Evolutionary conservation across 2,113 vertebrate species (phyloP).

Genomic region (Entelurus aequoreus): DNA sequence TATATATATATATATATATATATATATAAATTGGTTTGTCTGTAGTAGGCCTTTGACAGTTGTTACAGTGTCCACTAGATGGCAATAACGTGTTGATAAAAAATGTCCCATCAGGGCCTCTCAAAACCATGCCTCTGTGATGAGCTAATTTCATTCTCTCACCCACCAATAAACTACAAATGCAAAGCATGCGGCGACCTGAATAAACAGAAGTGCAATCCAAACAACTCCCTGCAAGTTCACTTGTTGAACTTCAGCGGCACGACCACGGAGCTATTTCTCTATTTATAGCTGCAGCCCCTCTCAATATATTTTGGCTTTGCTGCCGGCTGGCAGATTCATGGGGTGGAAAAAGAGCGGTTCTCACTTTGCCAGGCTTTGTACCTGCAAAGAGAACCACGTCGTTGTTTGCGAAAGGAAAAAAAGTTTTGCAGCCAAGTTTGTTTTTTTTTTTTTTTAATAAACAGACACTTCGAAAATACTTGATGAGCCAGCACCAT

Average conservation of each 20-base stretch:
- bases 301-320: conserved; percentile 48
- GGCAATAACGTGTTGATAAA: conserved; percentile 5
- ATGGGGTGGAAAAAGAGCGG: neutral
- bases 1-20: too few species aligned
- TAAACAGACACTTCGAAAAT: too few species aligned
- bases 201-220: conserved; percentile 21
- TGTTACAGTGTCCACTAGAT: conserved; percentile 38
- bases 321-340: conserved; percentile 30
- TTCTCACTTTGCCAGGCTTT: conserved; percentile 28
- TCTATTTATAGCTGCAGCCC: conserved; percentile 56
- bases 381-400: conserved; percentile 7
- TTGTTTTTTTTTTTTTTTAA: neutral
- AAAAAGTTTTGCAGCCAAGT: neutral
- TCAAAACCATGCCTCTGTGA: conserved; percentile 7
- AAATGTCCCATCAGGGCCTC: neutral
- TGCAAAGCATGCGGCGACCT: neutral
- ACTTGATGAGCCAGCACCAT: too few species aligned
- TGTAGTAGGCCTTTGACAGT: neutral
- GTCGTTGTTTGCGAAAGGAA: neutral
- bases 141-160: neutral
- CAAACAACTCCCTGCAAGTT: conserved; percentile 8
- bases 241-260: conserved; percentile 29
- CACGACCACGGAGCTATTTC: conserved; percentile 31
- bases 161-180: neutral
- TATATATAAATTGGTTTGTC: too few species aligned